Conservation (phyloP, 92 coral and sea anemone species). For the Muricea muricata region DNA sequence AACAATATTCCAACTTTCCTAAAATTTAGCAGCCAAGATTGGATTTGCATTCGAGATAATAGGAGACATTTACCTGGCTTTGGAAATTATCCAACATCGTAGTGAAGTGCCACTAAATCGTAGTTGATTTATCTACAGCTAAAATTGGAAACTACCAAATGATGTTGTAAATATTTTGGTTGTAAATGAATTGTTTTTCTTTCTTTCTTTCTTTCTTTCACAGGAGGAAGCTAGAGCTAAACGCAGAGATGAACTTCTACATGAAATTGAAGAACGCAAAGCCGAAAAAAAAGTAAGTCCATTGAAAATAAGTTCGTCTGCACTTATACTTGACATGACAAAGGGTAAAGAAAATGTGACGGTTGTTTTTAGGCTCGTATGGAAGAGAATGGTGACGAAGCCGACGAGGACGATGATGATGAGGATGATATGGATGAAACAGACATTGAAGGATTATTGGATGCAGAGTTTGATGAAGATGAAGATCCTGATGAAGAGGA, state of each 20-base stretch:
- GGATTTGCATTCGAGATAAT: neutral
- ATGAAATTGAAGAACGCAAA: slow-evolving; percentile 78
- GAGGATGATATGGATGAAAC: slow-evolving; percentile 76
- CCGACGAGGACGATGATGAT: slow-evolving; percentile 75
- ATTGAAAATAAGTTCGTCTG: too few species aligned
- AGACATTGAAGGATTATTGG: slow-evolving; percentile 76
- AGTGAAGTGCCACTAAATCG: too few species aligned
- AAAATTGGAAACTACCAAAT: too few species aligned
- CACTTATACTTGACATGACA: too few species aligned
- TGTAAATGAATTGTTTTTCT: too few species aligned
- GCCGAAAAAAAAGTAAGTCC: slow-evolving; percentile 81
- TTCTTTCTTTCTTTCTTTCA: neutral
- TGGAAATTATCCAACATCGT: too few species aligned
- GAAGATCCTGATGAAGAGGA: slow-evolving; percentile 94
- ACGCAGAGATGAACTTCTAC: slow-evolving; percentile 88
- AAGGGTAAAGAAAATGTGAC: too few species aligned
- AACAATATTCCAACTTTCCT: too few species aligned
- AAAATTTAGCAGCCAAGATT: too few species aligned
- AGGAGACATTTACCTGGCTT: too few species aligned
- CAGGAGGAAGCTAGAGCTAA: slow-evolving; percentile 84
- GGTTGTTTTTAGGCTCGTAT: slow-evolving; percentile 68
- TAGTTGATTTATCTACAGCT: too few species aligned
- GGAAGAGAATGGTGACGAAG: slow-evolving; percentile 80
- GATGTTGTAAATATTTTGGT: too few species aligned
- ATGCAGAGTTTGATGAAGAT: slow-evolving; percentile 83